phyloP scores from a whole-genome alignment of 2,113 vertebrate genomes.

The Leucoraja erinaceus region DNA sequence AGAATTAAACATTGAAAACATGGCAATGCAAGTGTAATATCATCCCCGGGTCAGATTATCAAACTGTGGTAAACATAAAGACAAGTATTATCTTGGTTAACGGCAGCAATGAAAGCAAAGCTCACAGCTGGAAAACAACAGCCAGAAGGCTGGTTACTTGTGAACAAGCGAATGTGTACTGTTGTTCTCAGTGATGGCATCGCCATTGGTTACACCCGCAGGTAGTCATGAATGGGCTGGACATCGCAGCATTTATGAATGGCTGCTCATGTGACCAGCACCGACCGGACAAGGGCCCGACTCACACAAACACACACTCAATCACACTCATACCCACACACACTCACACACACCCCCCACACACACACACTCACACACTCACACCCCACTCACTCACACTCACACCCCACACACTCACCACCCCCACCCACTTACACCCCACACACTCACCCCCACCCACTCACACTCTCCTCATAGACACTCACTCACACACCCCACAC shows the following conservation, averaged over 20 bases:
- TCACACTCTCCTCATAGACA: too few relatives aligned
- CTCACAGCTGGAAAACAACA: neutral
- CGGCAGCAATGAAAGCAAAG: neutral
- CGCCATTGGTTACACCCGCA: neutral
- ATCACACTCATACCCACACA: too few relatives aligned
- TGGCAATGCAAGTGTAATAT: neutral
- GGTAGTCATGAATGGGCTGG: constrained; percentile 37
- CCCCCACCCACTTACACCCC: neutral
- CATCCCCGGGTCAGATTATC: neutral
- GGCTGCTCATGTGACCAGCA: constrained; percentile 17
- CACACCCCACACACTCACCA: neutral
- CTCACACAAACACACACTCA: neutral
- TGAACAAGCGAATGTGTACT: neutral
- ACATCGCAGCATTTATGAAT: constrained; percentile 29
- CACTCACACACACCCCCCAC: too few relatives aligned
- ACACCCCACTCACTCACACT: neutral
- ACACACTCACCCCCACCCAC: neutral
- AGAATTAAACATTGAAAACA: neutral
- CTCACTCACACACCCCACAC: neutral
- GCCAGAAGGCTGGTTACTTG: neutral
- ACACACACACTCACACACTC: too few relatives aligned
- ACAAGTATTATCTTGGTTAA: neutral
- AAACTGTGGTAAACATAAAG: neutral
- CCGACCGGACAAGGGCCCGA: neutral
- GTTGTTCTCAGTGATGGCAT: neutral